A percentile compares a stretch with the other conserved stretches of the same genome.
phyloP scores from a whole-genome alignment of 2,888 invertebrate species.

The Epicampocera succincta region DNA sequence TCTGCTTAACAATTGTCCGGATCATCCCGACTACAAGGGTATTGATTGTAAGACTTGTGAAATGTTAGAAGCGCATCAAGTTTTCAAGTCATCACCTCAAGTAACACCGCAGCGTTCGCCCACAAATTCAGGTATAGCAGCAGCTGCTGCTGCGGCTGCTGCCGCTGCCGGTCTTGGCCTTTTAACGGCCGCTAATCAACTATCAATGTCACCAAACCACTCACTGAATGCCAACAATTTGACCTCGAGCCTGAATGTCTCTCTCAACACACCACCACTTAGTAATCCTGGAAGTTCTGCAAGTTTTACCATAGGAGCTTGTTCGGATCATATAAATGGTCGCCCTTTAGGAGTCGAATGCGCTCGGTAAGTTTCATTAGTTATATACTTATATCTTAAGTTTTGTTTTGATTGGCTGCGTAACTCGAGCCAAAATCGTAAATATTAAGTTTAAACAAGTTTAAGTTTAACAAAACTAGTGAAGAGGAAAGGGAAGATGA shows the following conservation, averaged over 20 bases:
- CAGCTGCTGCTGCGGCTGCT: slow-evolving; percentile 67
- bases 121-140: slow-evolving; percentile 55
- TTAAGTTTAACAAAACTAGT: no score
- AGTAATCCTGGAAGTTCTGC: slow-evolving; percentile 66
- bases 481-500: no score
- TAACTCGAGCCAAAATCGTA: no score
- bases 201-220: slow-evolving; percentile 51
- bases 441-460: no score
- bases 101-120: slow-evolving; percentile 69
- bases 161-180: slow-evolving; percentile 68
- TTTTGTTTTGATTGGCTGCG: no score
- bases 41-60: slow-evolving; percentile 81
- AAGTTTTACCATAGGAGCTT: slow-evolving; percentile 92
- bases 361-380: slow-evolving; percentile 82
- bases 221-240: slow-evolving; percentile 47
- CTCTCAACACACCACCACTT: slow-evolving; percentile 42
- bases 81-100: slow-evolving; percentile 63
- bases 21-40: slow-evolving; percentile 79
- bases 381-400: not conserved
- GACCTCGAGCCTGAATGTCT: slow-evolving; percentile 20
- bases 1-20: slow-evolving; percentile 74
- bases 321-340: slow-evolving; percentile 97
- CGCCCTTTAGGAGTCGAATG: slow-evolving; percentile 96
- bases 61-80: slow-evolving; percentile 76
- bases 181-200: slow-evolving; percentile 39